Conservation (phyloP, 2,797 vertebrate species). For the Oceanodroma leucorhoa region DNA sequence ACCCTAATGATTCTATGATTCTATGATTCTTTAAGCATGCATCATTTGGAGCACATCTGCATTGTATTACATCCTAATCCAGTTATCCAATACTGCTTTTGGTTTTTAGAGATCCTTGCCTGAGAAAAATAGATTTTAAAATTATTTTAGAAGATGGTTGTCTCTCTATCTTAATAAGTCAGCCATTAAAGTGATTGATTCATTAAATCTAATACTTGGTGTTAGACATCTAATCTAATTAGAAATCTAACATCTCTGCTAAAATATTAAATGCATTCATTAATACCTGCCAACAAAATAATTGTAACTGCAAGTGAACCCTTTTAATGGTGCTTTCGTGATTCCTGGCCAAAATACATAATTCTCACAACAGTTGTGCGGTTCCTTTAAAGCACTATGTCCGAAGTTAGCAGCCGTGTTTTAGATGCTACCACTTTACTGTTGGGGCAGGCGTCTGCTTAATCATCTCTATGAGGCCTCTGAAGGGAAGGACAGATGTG, state of each 20-base stretch:
- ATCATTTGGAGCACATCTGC: not conserved
- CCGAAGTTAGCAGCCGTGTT: not conserved
- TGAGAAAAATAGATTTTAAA: not conserved
- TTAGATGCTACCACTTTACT: not conserved
- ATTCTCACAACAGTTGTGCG: not conserved
- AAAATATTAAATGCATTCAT: conserved; percentile 20
- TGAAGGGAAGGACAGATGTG: not conserved
- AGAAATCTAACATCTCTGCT: not conserved
- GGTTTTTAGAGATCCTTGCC: not conserved
- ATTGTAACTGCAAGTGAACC: not conserved
- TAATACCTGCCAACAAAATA: conserved; percentile 5
- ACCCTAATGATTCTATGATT: no score
- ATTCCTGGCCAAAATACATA: not conserved
- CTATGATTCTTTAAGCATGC: not conserved
- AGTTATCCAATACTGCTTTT: not conserved
- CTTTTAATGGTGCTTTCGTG: not conserved
- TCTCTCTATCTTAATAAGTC: not conserved
- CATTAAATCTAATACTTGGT: not conserved
- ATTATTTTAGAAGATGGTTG: not conserved
- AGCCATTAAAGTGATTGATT: not conserved
- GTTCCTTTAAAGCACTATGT: not conserved
- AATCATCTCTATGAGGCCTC: not conserved
- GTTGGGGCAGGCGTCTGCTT: not conserved
- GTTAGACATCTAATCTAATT: not conserved
- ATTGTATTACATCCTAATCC: not conserved